Base-by-base conservation (phyloP, 1,140 invertebrate genomes). In the Eupristina koningsbergeri region DNA sequence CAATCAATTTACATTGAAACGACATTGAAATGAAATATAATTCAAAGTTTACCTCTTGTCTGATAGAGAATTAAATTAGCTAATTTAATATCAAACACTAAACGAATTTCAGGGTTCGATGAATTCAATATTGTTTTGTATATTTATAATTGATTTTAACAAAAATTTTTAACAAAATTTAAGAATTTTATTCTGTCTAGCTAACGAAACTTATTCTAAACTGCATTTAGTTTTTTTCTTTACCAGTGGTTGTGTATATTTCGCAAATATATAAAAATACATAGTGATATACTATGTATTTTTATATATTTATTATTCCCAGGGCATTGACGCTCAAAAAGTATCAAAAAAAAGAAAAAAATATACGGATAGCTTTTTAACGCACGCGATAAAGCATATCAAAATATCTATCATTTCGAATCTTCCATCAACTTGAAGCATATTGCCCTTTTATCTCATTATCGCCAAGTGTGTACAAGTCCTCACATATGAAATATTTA, bases 361-460 rank as follows among this genome's bases (percentile, higher is more conserved):
- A 34, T 64, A 64, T 34, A 64, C 29, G 5, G n/a, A 63, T 63
- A 29, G 58, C 7, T 63, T 63, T 29, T 11, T n/a, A n/a, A 63
- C 29, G 29, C 34, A 64, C 61, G 34, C 36, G n/a, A n/a, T 17
- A 39, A 73, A 73, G 36, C 69, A 26, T 13, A 31, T n/a, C 45
- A 73, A 73, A 73, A 45, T 26, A 73, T 45, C 69, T 47, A 73
- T 73, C n/a, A n/a, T 13, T 73, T 45, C 39, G 69, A 73, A 45
- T 41, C 22, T 47, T 9, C 69, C 13, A 22, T 45, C 15, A 71
- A 26, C 39, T 26, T 11, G 69, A 45, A 73, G n/a, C 34, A 29
- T 73, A 73, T 73, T 73, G 69, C 69, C 45, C 9, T 41, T 39
- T 22, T 15, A 45, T 7, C 69, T 73, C 41, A 73, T 73, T 73